These are phyloP conservation scores for Orthosia gracilis DNA, from an alignment of 2,888 invertebrate species.

Conservation along the genomic window DNA sequence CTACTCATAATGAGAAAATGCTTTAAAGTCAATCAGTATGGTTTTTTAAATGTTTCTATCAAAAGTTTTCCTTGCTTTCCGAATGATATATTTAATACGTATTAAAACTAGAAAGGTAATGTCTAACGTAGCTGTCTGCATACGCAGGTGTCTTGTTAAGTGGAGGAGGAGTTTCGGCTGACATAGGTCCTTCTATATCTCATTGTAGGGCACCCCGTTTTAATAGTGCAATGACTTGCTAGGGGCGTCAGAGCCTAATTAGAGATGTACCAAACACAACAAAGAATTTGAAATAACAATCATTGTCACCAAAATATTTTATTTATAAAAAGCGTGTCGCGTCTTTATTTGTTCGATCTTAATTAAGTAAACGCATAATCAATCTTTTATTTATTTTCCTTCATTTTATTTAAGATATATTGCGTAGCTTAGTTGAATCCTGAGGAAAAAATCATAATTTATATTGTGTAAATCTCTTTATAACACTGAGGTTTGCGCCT, in stretches of 20 bases:
- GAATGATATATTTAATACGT: too few relatives aligned
- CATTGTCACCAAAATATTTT: not conserved
- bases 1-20: too few relatives aligned
- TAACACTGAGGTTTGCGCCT: too few relatives aligned
- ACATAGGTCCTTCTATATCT: conserved; percentile 20
- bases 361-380: not conserved
- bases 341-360: not conserved
- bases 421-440: not conserved
- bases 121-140: not conserved
- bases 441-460: too few relatives aligned
- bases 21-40: not conserved
- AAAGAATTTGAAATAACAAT: conserved; percentile 1
- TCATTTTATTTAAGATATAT: not conserved
- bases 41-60: not conserved
- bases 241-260: conserved; percentile 34
- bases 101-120: not conserved
- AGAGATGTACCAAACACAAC: conserved; percentile 17
- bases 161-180: conserved; percentile 39
- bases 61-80: not conserved
- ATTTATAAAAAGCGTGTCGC: not conserved
- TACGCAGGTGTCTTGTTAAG: conserved; percentile 13
- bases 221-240: conserved; percentile 23
- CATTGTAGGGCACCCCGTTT: conserved; percentile 14
- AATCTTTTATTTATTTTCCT: not conserved
- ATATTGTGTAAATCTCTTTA: too few relatives aligned